Conservation (phyloP, 2,113 vertebrate species). For the Callithrix jacchus region DNA sequence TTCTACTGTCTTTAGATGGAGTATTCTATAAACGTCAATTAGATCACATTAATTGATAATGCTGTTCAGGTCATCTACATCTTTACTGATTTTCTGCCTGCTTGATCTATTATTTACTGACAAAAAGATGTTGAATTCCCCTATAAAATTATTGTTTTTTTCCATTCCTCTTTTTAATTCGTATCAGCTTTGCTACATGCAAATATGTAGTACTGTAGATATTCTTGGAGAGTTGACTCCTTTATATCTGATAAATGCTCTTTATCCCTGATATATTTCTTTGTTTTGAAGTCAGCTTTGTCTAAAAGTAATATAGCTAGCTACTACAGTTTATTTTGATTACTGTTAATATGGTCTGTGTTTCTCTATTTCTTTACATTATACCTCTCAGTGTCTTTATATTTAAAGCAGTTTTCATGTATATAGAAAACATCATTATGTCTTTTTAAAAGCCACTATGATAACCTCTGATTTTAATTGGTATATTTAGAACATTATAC, state of each 20-base stretch:
- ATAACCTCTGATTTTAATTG: neutral
- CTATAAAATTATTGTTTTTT: neutral
- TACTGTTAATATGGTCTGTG: neutral
- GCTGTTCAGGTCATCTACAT: neutral
- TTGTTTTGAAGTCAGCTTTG: neutral
- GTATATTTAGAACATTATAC: neutral
- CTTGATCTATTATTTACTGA: neutral
- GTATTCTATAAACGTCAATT: neutral
- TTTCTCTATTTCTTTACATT: neutral
- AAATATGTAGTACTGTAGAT: neutral
- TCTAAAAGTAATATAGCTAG: neutral
- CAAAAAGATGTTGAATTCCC: neutral
- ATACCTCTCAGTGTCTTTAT: neutral
- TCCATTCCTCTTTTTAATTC: neutral
- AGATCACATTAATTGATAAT: neutral
- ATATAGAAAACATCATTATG: neutral
- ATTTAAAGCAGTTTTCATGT: neutral
- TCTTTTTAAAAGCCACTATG: neutral
- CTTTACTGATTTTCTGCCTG: neutral
- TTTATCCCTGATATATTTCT: neutral
- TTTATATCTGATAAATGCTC: neutral
- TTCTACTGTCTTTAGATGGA: neutral
- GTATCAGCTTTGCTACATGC: neutral
- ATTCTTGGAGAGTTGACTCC: neutral
- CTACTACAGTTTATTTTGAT: neutral